Percentiles rank a stretch among this genome's conserved stretches.
phyloP scores from a whole-genome alignment of 2,888 invertebrate species.

The Perithous albicinctus region DNA sequence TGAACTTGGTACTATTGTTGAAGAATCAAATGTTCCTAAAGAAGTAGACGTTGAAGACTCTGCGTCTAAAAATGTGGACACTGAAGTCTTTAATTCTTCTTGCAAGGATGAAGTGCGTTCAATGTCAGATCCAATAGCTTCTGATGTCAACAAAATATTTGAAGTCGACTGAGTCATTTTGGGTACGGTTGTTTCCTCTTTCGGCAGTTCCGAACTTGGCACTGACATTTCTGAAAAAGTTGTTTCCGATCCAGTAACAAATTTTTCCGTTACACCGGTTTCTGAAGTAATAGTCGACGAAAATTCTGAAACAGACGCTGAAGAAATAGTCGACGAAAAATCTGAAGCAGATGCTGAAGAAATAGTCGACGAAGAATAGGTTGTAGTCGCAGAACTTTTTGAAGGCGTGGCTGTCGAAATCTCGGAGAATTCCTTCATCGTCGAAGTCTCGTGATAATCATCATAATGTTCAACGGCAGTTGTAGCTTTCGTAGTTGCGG shows the following conservation, averaged over 20 bases:
- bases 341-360: not conserved
- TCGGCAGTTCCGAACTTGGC: not conserved
- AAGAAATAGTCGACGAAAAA: not conserved
- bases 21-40: not conserved
- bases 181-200: not conserved
- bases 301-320: not conserved
- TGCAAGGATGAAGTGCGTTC: not conserved
- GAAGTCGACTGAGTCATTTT: not conserved
- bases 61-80: not conserved
- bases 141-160: not conserved
- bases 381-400: not conserved
- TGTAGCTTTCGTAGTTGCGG: slow-evolving; percentile 34
- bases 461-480: slow-evolving; percentile 33
- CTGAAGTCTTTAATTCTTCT: not conserved
- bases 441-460: slow-evolving; percentile 54
- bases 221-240: not conserved
- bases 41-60: not conserved
- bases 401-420: not conserved
- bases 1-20: not conserved
- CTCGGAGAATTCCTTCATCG: not conserved
- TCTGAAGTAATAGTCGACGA: not conserved
- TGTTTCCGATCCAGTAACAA: not conserved
- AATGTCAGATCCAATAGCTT: not conserved
- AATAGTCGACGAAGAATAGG: not conserved
- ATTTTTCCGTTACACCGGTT: slow-evolving; percentile 2